These are phyloP conservation scores for Protonemura montana DNA, from an alignment of 2,888 invertebrate species.

Conservation along the genomic window DNA sequence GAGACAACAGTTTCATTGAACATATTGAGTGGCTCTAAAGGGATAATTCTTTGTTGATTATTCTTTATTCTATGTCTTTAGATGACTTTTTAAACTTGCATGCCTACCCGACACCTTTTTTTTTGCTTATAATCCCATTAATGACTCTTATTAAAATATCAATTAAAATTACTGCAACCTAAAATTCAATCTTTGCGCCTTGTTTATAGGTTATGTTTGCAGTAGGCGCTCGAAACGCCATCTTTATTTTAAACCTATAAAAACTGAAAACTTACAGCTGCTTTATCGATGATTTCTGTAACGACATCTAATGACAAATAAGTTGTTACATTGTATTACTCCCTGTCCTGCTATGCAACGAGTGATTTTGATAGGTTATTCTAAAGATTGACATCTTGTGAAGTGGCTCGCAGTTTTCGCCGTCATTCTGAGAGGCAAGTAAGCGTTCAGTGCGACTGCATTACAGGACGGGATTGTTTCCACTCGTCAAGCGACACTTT, in stretches of 20 bases:
- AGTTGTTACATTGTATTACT: background rate
- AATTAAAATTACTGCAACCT: background rate
- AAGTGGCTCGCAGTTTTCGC: background rate
- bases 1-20: too few species aligned
- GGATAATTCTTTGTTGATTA: too few species aligned
- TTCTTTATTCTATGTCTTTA: too few species aligned
- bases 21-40: too few species aligned
- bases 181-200: background rate
- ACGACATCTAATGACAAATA: background rate
- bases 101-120: background rate
- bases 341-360: background rate
- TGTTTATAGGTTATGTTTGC: background rate
- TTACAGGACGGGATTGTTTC: too few species aligned
- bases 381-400: background rate
- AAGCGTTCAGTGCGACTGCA: too few species aligned
- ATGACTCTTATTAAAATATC: background rate
- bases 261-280: background rate
- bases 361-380: constrained; percentile 23
- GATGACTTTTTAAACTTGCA: too few species aligned
- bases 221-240: background rate
- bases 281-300: too few species aligned
- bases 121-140: background rate
- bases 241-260: background rate
- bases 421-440: too few species aligned
- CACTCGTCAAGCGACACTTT: too few species aligned